Conservation (phyloP, 2,113 vertebrate genomes). For the Petrocephalus microphthalmus region DNA sequence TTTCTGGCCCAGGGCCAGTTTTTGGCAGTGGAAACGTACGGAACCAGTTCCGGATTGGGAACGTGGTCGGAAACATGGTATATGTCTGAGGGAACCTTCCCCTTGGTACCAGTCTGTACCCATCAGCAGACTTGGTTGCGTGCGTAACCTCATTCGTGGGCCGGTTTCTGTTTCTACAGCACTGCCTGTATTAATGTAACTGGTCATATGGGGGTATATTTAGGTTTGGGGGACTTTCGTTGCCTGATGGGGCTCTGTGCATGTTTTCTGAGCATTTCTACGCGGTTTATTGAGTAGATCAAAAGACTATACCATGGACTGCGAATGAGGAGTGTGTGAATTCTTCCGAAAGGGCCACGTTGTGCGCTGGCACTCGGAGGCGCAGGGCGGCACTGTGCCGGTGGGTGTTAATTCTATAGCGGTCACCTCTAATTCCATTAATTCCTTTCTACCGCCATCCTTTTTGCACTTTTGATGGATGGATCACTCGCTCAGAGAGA, state of each 20-base stretch:
- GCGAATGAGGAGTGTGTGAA: neutral
- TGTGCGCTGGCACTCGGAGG: neutral
- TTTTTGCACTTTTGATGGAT: slow-evolving; percentile 9
- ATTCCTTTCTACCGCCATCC: slow-evolving; percentile 4
- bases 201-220: neutral
- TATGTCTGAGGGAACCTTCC: neutral
- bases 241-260: neutral
- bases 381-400: neutral
- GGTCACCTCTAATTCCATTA: slow-evolving; percentile 8
- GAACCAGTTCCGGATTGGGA: neutral
- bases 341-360: neutral
- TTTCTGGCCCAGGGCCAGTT: too few relatives aligned
- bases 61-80: neutral
- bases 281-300: neutral
- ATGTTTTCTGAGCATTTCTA: neutral
- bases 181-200: neutral
- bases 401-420: neutral
- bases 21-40: too few relatives aligned
- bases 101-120: neutral
- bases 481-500: slow-evolving; percentile 27
- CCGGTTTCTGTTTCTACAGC: too few relatives aligned
- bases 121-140: neutral
- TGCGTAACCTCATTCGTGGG: neutral
- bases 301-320: neutral
- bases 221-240: neutral